These are phyloP conservation scores for Siniperca undulata DNA, from an alignment of 2,797 vertebrate genomes.

Conservation along the genomic window DNA sequence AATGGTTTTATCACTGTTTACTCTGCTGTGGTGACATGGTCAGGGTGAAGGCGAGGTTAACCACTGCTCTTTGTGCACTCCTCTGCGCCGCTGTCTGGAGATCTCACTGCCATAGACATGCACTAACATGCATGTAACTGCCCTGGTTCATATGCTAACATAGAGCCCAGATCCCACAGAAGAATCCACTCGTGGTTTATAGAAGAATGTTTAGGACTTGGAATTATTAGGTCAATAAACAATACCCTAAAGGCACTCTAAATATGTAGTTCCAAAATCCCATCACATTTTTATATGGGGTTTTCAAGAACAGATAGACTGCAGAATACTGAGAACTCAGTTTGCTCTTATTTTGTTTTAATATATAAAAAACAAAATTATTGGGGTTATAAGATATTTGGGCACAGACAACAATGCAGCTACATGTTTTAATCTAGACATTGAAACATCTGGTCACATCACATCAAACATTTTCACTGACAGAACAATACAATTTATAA, in stretches of 20 bases:
- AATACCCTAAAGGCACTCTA: background rate
- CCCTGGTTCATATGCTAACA: slow-evolving; percentile 20
- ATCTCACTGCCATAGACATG: slow-evolving; percentile 20
- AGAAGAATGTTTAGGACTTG: slow-evolving; percentile 21
- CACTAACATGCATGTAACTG: slow-evolving; percentile 35
- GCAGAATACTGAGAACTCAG: too few relatives aligned
- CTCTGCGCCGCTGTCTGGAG: slow-evolving; percentile 1
- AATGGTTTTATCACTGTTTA: slow-evolving; percentile 58
- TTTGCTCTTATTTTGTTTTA: background rate
- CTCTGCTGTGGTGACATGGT: slow-evolving; percentile 68
- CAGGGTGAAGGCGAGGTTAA: slow-evolving; percentile 61
- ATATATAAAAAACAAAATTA: background rate
- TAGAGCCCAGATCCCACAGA: slow-evolving; percentile 9
- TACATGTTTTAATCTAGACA: background rate
- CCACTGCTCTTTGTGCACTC: slow-evolving; percentile 34
- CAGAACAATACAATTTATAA: background rate
- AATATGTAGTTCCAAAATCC: background rate
- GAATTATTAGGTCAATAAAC: background rate
- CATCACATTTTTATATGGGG: background rate
- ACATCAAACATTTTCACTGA: background rate
- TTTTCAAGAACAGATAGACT: background rate
- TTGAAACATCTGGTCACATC: too few relatives aligned
- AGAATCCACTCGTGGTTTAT: background rate
- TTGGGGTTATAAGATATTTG: background rate
- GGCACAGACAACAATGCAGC: too few relatives aligned